A percentile compares a stretch with the other conserved stretches of the same genome.
These are phyloP conservation scores for Hypotaenidia okinawae DNA, from an alignment of 2,797 vertebrate genomes.

Conservation along the genomic window DNA sequence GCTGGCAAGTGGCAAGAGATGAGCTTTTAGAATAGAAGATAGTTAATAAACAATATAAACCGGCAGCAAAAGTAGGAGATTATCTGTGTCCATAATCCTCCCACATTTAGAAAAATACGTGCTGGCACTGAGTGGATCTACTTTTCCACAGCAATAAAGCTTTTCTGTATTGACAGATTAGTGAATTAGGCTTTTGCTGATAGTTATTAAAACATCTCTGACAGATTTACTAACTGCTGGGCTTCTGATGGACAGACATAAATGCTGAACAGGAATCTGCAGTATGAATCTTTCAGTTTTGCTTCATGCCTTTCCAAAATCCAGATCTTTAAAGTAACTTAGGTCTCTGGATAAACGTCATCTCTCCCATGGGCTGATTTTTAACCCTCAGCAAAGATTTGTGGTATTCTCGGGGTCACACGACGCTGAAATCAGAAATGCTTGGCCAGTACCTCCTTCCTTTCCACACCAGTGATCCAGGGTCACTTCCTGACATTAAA, in stretches of 20 bases:
- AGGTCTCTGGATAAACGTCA: neutral
- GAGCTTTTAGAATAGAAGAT: neutral
- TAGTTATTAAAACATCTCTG: slow-evolving; percentile 60
- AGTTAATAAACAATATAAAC: slow-evolving; percentile 6
- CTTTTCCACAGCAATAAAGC: slow-evolving; percentile 37
- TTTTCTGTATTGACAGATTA: slow-evolving; percentile 64
- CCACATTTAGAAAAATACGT: neutral
- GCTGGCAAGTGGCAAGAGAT: neutral
- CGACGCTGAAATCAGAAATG: neutral
- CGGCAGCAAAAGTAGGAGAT: neutral
- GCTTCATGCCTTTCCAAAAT: slow-evolving; percentile 22
- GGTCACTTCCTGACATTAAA: neutral
- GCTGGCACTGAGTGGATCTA: slow-evolving; percentile 6
- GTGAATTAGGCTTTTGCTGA: slow-evolving; percentile 58
- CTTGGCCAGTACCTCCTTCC: neutral
- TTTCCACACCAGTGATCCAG: neutral
- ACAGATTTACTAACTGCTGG: slow-evolving; percentile 60
- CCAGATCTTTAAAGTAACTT: neutral
- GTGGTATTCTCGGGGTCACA: neutral
- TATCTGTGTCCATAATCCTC: neutral
- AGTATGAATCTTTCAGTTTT: slow-evolving; percentile 9
- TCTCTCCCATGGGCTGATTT: neutral
- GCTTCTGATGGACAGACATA: slow-evolving; percentile 12
- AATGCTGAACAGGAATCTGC: slow-evolving; percentile 5
- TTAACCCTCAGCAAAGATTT: neutral